Evolutionary conservation across 2,797 vertebrate species (phyloP), one percentile per base, ranked within the genome.

Genomic region (Knipowitschia caucasica): DNA sequence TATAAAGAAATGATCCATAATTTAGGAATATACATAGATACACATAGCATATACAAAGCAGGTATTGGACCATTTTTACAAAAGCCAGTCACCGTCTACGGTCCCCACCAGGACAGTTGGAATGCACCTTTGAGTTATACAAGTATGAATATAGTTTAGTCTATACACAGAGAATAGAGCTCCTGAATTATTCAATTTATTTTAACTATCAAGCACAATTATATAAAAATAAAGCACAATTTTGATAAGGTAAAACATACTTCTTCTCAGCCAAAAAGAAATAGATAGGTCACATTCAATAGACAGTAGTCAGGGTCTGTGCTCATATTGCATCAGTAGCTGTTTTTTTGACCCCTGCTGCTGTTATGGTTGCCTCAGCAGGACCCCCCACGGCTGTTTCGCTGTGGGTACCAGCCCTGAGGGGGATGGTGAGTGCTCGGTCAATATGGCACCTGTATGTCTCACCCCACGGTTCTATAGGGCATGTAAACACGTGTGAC

Each of bases 381-480:
- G 88, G 86, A 85, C 27, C 71, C 88, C 77, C 84, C 88, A 73
- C 49, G 81, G 83, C 85, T 88, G 43, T 89, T 90, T 79, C 86
- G 88, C 75, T 90, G 88, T 81, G 88, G 87, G 77, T 90, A 89
- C 85, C 89, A 90, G 78, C 87, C 88, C 81, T 90, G 87, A 90
- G 83, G 71, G 79, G 70, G 68, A 83, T 58, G 89, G 89, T 90
- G 90, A 91, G 89, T 91, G 45, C n/a, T 30, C 17, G 85, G 78
- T 81, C 38, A 30, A 69, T 83, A 69, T 74, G 69, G 82, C 78
- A 82, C 79, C 52, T 82, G 82, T 75, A 67, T 80, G 78, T 67
- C 81, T 80, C 83, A 62, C 77, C 75, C 80, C 75, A 12, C 14
- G 33, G 69, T 42, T 72, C 46, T 62, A 20, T 20, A 45, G 52